These are phyloP conservation scores for Drosophila prostipennis DNA, from an alignment of 2,888 invertebrate genomes.

Conservation along the genomic window DNA sequence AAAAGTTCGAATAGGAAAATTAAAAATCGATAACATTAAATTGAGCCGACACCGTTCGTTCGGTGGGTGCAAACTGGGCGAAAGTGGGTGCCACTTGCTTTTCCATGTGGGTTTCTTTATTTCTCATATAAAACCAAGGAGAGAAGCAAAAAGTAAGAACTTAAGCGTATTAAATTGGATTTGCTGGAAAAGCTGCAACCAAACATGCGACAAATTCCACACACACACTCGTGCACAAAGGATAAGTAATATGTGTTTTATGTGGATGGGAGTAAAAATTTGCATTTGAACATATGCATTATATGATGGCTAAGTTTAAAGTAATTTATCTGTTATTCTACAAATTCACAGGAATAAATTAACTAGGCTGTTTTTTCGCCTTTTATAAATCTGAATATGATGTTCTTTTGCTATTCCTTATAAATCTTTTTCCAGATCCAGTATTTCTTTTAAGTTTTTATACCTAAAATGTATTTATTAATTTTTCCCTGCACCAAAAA, in stretches of 20 bases:
- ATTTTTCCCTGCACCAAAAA: too few species aligned
- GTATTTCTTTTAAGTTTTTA: too few species aligned
- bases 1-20: constrained; percentile 70
- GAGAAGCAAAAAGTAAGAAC: constrained; percentile 73
- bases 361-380: background rate
- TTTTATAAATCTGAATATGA: background rate
- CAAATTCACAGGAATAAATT: background rate
- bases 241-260: constrained; percentile 31
- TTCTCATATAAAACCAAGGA: constrained; percentile 39
- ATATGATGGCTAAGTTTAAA: constrained; percentile 9
- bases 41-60: constrained; percentile 47
- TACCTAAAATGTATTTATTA: too few species aligned
- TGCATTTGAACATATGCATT: constrained; percentile 37
- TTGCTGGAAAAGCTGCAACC: constrained; percentile 75
- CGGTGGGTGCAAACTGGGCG: constrained; percentile 4
- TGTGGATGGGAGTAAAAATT: constrained; percentile 24
- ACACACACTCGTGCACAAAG: constrained; percentile 26
- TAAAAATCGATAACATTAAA: constrained; percentile 78
- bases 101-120: constrained; percentile 25
- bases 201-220: constrained; percentile 74
- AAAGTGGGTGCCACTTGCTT: constrained; percentile 13
- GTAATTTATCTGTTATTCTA: constrained; percentile 17
- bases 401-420: too few species aligned
- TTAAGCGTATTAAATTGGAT: constrained; percentile 81
- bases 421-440: too few species aligned